Evolutionary conservation across 1,140 invertebrate genomes (phyloP), one percentile per base, ranked within the genome.

Genomic region (Aphelinus atriplicis): DNA sequence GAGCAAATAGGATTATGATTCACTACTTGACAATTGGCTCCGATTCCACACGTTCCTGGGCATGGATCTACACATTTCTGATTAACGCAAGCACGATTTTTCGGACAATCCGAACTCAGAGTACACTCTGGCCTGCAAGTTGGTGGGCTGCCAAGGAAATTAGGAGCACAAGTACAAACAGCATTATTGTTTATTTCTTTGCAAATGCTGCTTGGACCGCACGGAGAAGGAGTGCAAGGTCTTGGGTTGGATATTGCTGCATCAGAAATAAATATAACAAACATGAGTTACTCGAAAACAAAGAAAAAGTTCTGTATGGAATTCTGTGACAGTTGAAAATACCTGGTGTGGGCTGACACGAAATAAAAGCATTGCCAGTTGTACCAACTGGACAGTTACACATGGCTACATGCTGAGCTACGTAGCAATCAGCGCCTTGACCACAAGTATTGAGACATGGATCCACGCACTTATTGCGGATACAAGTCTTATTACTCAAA

Each of bases 141-240:
- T 4, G 91, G 91, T 56, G 91, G 92, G 72, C 88, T 85, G 10
- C 92, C 92, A 63, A 91, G 86, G 78, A 91, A 93, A 63, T 87
- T 88, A 46, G 87, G 87, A 53, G 90, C 87, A 43, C 92, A 94
- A 46, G 90, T 90, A 73, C 91, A 91, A 55, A 90, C 87, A 3
- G 88, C 89, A 80, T 90, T 83, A 6, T 88, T 89, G 71, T 92
- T 92, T 55, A 89, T 79, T 42, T 91, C 90, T 77, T 90, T 89
- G 79, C 94, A 95, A 66, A 92, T 85, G 69, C 92, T 91, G 81
- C 94, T 94, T 10, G 91, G 90, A 71, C 93, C 94, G 81, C 94
- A 95, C 48, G 93, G 92, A 71, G 91, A 91, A 72, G 92, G 92
- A 70, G 85, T 81, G 81, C 93, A 94, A 3, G 92, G 92, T 84